Conservation (phyloP, 2,113 vertebrate genomes). For the Gymnarchus niloticus region DNA sequence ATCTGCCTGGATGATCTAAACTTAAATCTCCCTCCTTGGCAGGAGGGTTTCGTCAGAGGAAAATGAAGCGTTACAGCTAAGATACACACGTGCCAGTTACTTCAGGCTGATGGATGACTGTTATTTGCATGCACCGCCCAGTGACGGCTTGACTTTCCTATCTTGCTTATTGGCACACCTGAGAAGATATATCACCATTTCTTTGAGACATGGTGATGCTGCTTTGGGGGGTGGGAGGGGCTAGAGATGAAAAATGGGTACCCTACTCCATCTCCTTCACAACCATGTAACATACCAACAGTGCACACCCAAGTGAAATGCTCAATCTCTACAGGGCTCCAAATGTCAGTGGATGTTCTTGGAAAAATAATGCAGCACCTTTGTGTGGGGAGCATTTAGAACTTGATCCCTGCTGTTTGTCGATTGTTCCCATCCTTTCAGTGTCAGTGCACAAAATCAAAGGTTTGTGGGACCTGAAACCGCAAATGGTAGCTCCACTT, state of each 20-base stretch:
- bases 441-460: background rate
- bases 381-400: background rate
- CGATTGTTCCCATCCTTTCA: background rate
- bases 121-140: background rate
- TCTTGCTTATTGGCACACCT: background rate
- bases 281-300: background rate
- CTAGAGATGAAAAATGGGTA: background rate
- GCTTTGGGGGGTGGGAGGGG: background rate
- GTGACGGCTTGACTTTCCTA: background rate
- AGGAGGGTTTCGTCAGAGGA: background rate
- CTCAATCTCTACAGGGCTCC: background rate
- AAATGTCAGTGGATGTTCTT: background rate
- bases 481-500: constrained; percentile 26
- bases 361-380: background rate
- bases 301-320: background rate
- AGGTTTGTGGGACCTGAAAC: background rate
- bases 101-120: background rate
- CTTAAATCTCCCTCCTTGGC: constrained; percentile 3
- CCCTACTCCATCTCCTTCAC: background rate
- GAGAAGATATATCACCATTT: constrained; percentile 11
- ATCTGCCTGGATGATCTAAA: background rate
- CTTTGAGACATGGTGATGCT: background rate
- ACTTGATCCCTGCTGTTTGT: background rate
- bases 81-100: background rate
- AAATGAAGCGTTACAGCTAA: background rate